Evolutionary conservation across 1,140 invertebrate species (phyloP), one percentile per base, ranked within the genome.

Genomic region (Drosophila ananassae): DNA sequence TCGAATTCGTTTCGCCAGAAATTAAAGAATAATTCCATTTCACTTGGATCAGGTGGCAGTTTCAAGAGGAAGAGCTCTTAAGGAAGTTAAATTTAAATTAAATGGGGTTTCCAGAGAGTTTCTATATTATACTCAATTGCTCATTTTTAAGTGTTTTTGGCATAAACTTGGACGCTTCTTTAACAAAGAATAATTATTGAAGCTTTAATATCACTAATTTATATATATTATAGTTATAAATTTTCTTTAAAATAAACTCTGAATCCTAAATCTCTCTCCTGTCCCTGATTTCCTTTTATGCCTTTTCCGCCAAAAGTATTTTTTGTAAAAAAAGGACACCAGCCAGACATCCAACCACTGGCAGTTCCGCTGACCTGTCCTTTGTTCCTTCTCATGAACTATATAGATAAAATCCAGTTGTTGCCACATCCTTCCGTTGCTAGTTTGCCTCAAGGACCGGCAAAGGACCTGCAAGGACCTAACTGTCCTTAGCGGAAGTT

Each of bases 251-350:
- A 6, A 32, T 32, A 2, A 8, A 8, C 8, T 6, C 7, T 32
- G 30, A 32, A 32, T 8, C 30, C 30, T 8, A 8, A 8, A 32
- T 39, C 37, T 7, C 25, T 58, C 69, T 58, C 53, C 53, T 58
- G 67, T 46, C 25, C 37, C 46, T 32, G 53, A 32, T 55, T 78
- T 73, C 62, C 67, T 83, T 62, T 82, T 82, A 78, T 82, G 73
- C 79, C 69, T 78, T 82, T 83, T 66, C 59, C 50, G 1, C 2
- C n/a, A 28, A 13, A 13, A 41, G 8, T 9, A 32, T 32, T 32
- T 3, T 12, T 32, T 8, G 7, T 2, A 17, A 8, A 41, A 13
- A 12, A 13, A 21, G 41, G 8, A 21, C 17, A 44, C 13, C 28
- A 12, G 34, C 12, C 47, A 24, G 30, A 47, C 34, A 46, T 25